phyloP scores from a whole-genome alignment of 2,797 vertebrate genomes.

The Liparis tanakae region DNA sequence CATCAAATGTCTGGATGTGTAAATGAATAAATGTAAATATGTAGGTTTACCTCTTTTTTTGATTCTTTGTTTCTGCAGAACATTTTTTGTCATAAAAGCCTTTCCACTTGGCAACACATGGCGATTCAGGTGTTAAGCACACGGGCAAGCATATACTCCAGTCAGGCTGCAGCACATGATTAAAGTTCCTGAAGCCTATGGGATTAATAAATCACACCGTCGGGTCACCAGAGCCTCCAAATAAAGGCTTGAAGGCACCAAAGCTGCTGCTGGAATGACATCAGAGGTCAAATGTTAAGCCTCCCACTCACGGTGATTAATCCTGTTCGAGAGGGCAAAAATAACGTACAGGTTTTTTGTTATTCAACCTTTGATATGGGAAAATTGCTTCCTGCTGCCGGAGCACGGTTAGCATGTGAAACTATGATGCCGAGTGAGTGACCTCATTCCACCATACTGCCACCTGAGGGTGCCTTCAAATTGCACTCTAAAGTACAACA shows the following conservation, averaged over 20 bases:
- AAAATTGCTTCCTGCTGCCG: slow-evolving; percentile 75
- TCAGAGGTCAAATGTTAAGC: slow-evolving; percentile 76
- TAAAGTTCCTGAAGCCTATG: slow-evolving; percentile 62
- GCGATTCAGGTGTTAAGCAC: slow-evolving; percentile 60
- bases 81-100: slow-evolving; percentile 31
- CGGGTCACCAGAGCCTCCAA: slow-evolving; percentile 56
- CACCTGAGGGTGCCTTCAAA: slow-evolving; percentile 63
- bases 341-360: slow-evolving; percentile 68
- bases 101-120: slow-evolving; percentile 41
- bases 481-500: slow-evolving; percentile 35
- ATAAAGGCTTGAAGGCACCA: slow-evolving; percentile 57
- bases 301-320: slow-evolving; percentile 72
- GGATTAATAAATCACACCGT: slow-evolving; percentile 70
- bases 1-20: slow-evolving; percentile 43
- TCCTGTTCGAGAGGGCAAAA: slow-evolving; percentile 63
- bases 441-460: slow-evolving; percentile 68
- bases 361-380: slow-evolving; percentile 73
- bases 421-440: slow-evolving; percentile 74
- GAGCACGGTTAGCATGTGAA: slow-evolving; percentile 54
- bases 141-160: slow-evolving; percentile 34
- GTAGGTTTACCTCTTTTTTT: slow-evolving; percentile 27
- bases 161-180: slow-evolving; percentile 51
- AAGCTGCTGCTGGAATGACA: slow-evolving; percentile 66
- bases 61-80: slow-evolving; percentile 25
- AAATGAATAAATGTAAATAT: slow-evolving; percentile 56